Evolutionary conservation across 2,888 invertebrate genomes (phyloP), one percentile per base, ranked within the genome.

Genomic region (Dioctria rufipes): DNA sequence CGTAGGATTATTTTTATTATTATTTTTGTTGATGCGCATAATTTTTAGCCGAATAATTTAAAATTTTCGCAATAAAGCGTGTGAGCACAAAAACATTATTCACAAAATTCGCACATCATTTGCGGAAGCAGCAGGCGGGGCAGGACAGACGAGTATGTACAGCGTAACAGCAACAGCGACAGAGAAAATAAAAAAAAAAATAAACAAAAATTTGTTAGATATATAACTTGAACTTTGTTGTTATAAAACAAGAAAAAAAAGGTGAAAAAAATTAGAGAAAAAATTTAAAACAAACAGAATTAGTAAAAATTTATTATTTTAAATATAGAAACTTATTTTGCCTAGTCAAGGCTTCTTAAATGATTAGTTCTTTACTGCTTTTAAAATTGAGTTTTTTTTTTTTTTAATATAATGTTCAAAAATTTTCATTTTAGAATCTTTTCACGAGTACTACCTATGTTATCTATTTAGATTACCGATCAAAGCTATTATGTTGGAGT

Each of bases 181-280:
- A 73, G 37, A 73, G 58, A 42, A 73, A 73, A 58, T n/a, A n/a
- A n/a, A n/a, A n/a, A n/a, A 58, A 11, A 39, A 61, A 58, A 73
- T 42, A 73, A 73, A 71, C 71, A 71, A 73, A 58, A 49, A 42
- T 73, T 73, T 73, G 73, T 73, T 73, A 73, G 73, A 73, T 40
- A 39, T n/a, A n/a, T n/a, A n/a, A 73, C 42, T 73, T 40, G 6
- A 5, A 6, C 6, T 61, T 25, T 61, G 25, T 58, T 40, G 49
- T 71, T 71, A 40, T 71, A 39, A 71, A 54, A 37, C 13, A 39
- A 40, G 2, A 73, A 73, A 54, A 49, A n/a, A 39, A 71, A 40
- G 11, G n/a, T 39, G 37, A 71, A 39, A 69, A 49, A 51, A 25
- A 51, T 13, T 2, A 71, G 51, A 71, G 51, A n/a, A n/a, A n/a